Evolutionary conservation across 2,797 vertebrate species (phyloP).

Genomic region (Trematomus bernacchii): DNA sequence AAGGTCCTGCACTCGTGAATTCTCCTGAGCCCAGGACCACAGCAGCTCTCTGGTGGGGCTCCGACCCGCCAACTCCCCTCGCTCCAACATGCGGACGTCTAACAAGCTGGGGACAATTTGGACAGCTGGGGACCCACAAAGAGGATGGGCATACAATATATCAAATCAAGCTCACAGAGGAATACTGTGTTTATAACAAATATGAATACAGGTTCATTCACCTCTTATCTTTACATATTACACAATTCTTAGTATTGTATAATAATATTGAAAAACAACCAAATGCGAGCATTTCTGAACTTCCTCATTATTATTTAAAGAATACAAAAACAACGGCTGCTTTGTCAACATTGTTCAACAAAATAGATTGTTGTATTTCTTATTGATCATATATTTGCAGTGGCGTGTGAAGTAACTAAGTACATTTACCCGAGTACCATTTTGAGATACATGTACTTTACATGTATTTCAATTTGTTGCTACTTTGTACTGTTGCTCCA

Average conservation of each 20-base stretch:
- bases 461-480: no score
- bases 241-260: no score
- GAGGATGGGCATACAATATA: neutral
- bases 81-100: conserved; percentile 83
- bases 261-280: neutral
- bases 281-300: neutral
- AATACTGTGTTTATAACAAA: neutral
- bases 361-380: neutral
- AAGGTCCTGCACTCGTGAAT: conserved; percentile 83
- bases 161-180: neutral
- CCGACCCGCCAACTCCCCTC: conserved; percentile 79
- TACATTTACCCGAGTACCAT: no score
- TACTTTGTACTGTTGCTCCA: no score
- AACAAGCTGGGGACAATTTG: conserved; percentile 79
- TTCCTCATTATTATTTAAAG: no score
- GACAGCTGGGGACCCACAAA: conserved; percentile 68
- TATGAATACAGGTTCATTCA: neutral
- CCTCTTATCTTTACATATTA: neutral
- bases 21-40: conserved; percentile 89
- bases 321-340: neutral
- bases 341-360: neutral
- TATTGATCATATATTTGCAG: no score
- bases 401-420: no score
- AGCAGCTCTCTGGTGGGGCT: conserved; percentile 86
- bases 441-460: no score